Conservation (phyloP, 2,797 vertebrate species). For the Amphiprion clarkii region DNA sequence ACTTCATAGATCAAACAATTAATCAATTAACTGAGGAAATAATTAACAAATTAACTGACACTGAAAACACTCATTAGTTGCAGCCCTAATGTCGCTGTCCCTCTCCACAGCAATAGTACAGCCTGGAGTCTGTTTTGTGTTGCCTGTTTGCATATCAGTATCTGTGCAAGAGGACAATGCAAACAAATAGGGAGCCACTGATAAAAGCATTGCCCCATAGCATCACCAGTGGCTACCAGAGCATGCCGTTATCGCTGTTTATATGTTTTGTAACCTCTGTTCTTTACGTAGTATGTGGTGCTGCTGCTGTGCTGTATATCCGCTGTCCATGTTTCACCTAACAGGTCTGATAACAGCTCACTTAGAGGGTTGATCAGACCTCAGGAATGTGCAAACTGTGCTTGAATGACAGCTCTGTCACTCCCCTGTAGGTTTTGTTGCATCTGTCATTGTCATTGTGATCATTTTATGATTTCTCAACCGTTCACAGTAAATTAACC, state of each 20-base stretch:
- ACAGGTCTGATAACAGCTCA: not conserved
- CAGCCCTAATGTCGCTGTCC: too few relatives aligned
- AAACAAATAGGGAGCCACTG: too few relatives aligned
- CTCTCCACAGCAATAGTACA: too few relatives aligned
- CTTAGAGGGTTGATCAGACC: not conserved
- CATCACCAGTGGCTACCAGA: not conserved
- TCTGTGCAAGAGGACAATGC: too few relatives aligned
- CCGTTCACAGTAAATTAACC: not conserved
- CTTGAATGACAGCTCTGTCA: not conserved
- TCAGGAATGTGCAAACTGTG: constrained; percentile 1
- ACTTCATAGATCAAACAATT: too few relatives aligned
- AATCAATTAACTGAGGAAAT: too few relatives aligned
- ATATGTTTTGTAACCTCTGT: not conserved
- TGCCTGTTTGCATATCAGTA: too few relatives aligned
- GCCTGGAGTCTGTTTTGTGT: too few relatives aligned
- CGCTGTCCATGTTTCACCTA: not conserved
- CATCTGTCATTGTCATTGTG: not conserved
- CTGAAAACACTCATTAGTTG: too few relatives aligned
- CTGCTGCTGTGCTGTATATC: not conserved
- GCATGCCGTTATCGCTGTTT: not conserved
- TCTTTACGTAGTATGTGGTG: not conserved
- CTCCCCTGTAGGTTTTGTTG: not conserved
- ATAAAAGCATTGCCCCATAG: not conserved
- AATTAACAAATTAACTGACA: too few relatives aligned
- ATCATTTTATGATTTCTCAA: not conserved